Base-by-base conservation (phyloP, 2,797 vertebrate genomes). In the Knipowitschia caucasica region DNA sequence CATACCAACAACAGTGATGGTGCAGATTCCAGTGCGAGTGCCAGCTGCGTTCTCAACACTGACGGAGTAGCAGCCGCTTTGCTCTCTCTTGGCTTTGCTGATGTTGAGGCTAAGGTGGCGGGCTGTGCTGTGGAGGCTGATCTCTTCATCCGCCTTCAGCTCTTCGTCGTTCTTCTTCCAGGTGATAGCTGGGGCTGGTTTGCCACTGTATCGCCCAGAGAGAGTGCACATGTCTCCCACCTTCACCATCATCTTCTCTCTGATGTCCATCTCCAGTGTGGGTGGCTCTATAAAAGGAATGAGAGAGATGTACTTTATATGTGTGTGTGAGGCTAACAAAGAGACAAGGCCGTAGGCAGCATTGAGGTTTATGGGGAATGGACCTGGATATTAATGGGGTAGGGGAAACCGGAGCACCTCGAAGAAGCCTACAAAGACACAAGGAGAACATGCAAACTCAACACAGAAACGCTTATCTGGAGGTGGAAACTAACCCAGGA, bases 1-100 rank as follows among this genome's bases (percentile, higher is more conserved):
- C 96, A 81, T 86, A 99, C 97, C 96, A n/a, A 98, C 95, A 33
- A 99, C 94, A 21, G 70, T 91, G 60, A 99, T 83, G 77, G 90
- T 92, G 84, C 96, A 99, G 64, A 89, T 73, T 56, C 95, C 95
- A 53, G 92, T 93, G 58, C 94, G 92, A 50, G 89, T 72, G 40
- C 97, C 97, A n/a, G 89, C 93, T 8, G 88, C 90, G 20, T 98
- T 99, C 67, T 98, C 95, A 38, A 95, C 81, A 33, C 70, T 82
- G 56, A 98, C 94, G 49, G 81, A 84, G 31, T 98, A 99, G 87
- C 86, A 88, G 60, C 96, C 97, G 26, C 94, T 95, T 83, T 98
- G 94, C 3, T 92, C 92, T 64, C 97, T 92, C 73, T 93, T 92
- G 77, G 94, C 88, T 67, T 93, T 95, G 59, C 84, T 69, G 65